Conservation (phyloP, 1,140 invertebrate genomes). For the Drosophila ogumai region DNA sequence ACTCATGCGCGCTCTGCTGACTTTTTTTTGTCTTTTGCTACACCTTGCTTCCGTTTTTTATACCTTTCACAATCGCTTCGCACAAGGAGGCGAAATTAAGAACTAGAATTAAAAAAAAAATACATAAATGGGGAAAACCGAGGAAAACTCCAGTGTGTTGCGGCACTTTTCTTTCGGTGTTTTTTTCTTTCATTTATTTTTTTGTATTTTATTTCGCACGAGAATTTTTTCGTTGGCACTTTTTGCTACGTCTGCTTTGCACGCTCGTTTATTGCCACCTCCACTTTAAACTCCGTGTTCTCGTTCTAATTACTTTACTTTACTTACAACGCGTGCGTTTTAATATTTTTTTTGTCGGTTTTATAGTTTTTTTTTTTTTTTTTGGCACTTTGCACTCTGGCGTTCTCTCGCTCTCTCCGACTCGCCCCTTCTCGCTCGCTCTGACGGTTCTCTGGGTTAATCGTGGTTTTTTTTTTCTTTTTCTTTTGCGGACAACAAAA, state of each 20-base stretch:
- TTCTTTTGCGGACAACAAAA: constrained; percentile 20
- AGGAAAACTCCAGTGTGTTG: constrained; percentile 33
- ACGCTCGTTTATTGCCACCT: constrained; percentile 12
- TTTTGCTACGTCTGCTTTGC: constrained; percentile 38
- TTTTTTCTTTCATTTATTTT: constrained; percentile 38
- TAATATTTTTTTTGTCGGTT: constrained; percentile 25
- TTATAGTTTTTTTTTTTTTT: constrained; percentile 20
- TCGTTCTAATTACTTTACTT: constrained; percentile 64
- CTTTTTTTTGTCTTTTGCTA: constrained; percentile 73
- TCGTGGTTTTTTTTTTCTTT: constrained; percentile 16
- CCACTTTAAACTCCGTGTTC: constrained; percentile 46
- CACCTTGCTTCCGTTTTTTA: constrained; percentile 78
- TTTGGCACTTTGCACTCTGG: constrained; percentile 48
- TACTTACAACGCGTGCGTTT: constrained; percentile 50
- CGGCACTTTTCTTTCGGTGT: constrained; percentile 27
- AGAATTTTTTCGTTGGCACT: constrained; percentile 39
- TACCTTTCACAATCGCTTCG: constrained; percentile 59
- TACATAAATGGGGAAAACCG: neutral
- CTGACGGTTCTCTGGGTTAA: constrained; percentile 31
- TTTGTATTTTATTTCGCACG: constrained; percentile 18
- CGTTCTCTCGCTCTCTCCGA: constrained; percentile 21
- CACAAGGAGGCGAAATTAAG: constrained; percentile 45
- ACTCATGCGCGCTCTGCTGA: constrained; percentile 60
- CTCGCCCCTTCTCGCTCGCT: constrained; percentile 9
- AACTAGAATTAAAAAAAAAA: constrained; percentile 13